Base-by-base conservation (phyloP, 2,797 vertebrate species). In the Coregonus ussuriensis region DNA sequence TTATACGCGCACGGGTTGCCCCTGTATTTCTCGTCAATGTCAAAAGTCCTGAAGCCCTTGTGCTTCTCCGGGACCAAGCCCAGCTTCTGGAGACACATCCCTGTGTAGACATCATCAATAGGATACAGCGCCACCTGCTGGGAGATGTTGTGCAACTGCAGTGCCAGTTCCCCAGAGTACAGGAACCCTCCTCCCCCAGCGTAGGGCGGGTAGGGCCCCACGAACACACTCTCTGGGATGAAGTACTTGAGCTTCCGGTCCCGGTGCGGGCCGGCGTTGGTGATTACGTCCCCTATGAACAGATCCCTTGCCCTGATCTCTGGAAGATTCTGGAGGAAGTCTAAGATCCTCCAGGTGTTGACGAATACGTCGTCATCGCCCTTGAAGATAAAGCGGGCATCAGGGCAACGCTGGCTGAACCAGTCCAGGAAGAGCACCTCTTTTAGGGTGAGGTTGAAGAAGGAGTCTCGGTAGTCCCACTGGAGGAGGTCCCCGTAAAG, bases 321-420 rank as follows among this genome's bases (percentile, higher is more conserved):
- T 6, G 0, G 95, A 87, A 79, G 97, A 37, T 91, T 92, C 75
- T 94, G 91, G 82, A 99, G 96, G 90, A 95, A 94, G 83, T 94
- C 91, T 81, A 99, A 90, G 82, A 99, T 94, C 82, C 91, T 92
- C 56, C 91, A 89, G 1, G 96, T 99, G 83, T 99, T 98, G 80
- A 98, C 95, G 41, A 98, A 97, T 84, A 98, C 96, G 1, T 99
- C 97, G 0, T 99, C 98, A 3, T 98, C 97, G 0, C 97, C 97
- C 88, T 99, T 98, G 78, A 99, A 95, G 82, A 99, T 77, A 18
- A 92, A 99, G 81, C 87, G 91, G 0, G 91, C 91, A 0, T 91
- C 86, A 0, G 95, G 80, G 0, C 97, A 99, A 31, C 89, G 93
- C 35, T 87, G 91, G 77, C 88, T 93, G 77, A 98, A 93, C 97